phyloP scores from a whole-genome alignment of 1,140 invertebrate species.

The Carcinoscorpius rotundicauda region DNA sequence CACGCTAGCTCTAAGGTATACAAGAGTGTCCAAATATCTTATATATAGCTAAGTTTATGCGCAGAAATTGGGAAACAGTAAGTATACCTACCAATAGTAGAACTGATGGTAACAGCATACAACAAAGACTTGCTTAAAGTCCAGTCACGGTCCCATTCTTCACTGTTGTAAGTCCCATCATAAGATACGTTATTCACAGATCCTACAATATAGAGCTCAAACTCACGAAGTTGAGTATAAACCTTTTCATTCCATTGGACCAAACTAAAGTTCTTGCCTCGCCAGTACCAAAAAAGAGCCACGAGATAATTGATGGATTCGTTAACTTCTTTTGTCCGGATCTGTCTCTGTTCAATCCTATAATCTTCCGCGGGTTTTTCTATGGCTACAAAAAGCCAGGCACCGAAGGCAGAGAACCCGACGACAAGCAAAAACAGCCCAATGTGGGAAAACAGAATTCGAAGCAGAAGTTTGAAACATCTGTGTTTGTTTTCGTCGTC shows the following conservation, averaged over 20 bases:
- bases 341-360: constrained; percentile 12
- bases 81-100: constrained; percentile 26
- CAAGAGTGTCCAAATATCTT: too few relatives aligned
- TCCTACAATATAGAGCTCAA: constrained; percentile 25
- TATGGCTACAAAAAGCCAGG: constrained; percentile 23
- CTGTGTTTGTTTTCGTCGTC: background rate
- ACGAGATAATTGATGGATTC: constrained; percentile 24
- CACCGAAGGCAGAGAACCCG: constrained; percentile 22
- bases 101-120: constrained; percentile 27
- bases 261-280: constrained; percentile 14
- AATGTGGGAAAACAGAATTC: constrained; percentile 26
- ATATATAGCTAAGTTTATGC: too few relatives aligned
- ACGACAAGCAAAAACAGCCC: constrained; percentile 26
- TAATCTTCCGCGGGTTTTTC: constrained; percentile 18
- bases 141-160: constrained; percentile 26
- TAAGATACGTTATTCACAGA: constrained; percentile 20
- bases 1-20: too few relatives aligned
- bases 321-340: constrained; percentile 20
- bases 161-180: constrained; percentile 22
- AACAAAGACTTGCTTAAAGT: constrained; percentile 26
- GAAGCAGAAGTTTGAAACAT: constrained; percentile 17
- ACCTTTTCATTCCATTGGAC: constrained; percentile 19
- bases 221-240: constrained; percentile 17
- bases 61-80: background rate
- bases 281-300: constrained; percentile 24